Evolutionary conservation across 2,888 invertebrate genomes (phyloP).

Genomic region (Drosophila siamana): DNA sequence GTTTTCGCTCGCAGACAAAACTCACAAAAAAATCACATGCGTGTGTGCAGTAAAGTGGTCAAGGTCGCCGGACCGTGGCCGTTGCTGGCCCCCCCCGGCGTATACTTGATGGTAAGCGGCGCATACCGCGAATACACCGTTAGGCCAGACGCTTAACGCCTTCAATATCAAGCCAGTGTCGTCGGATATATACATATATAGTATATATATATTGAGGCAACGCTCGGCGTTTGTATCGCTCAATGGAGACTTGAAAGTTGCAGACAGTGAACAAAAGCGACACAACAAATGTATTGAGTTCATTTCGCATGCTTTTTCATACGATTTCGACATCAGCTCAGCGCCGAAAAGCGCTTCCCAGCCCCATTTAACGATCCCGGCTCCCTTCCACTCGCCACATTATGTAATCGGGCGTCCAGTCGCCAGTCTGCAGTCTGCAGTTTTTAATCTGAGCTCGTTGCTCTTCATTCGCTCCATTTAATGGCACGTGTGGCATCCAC

Average conservation of each 20-base stretch:
- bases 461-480: neutral
- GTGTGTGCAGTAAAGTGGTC: conserved; percentile 55
- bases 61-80: conserved; percentile 52
- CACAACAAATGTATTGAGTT: conserved; percentile 16
- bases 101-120: conserved; percentile 57
- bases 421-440: neutral
- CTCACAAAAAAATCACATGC: conserved; percentile 20
- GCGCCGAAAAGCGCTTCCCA: neutral
- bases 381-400: neutral
- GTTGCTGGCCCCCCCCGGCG: conserved; percentile 42
- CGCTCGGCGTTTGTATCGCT: neutral
- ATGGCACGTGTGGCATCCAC: conserved; percentile 1
- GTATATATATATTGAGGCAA: neutral
- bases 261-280: conserved; percentile 1
- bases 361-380: neutral
- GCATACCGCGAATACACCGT: conserved; percentile 48
- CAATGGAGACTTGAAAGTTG: conserved; percentile 21
- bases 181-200: neutral
- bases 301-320: conserved; percentile 12
- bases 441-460: no score
- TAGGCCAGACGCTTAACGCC: conserved; percentile 28
- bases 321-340: neutral
- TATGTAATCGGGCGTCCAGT: neutral
- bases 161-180: conserved; percentile 17
- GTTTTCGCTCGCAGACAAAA: conserved; percentile 37